These are phyloP conservation scores for Platichthys stellatus DNA, from an alignment of 2,113 vertebrate species.

Conservation along the genomic window DNA sequence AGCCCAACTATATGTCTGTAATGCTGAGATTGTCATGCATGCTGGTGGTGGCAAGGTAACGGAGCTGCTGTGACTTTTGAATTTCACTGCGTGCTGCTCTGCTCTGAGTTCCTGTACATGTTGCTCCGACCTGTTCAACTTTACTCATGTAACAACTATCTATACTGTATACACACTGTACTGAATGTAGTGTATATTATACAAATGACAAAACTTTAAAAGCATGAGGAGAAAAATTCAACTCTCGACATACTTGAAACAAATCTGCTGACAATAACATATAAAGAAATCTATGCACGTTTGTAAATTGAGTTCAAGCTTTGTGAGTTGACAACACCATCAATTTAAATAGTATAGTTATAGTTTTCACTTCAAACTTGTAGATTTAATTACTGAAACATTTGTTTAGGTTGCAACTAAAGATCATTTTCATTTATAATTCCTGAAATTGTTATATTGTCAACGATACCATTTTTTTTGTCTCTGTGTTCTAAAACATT, in stretches of 20 bases:
- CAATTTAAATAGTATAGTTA: no score
- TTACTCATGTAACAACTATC: background rate
- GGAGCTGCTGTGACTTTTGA: slow-evolving; percentile 39
- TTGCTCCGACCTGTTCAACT: background rate
- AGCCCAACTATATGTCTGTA: slow-evolving; percentile 67
- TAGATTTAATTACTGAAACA: background rate
- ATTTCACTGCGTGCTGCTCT: no score
- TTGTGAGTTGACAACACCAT: no score
- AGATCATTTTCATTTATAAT: background rate
- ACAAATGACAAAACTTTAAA: background rate
- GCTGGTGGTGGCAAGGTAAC: slow-evolving; percentile 60
- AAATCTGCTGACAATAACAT: no score
- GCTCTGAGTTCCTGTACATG: no score
- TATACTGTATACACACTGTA: background rate
- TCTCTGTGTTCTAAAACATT: background rate
- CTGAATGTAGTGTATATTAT: slow-evolving; percentile 1
- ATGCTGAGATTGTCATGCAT: slow-evolving; percentile 70
- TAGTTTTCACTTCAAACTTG: background rate
- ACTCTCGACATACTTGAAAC: background rate
- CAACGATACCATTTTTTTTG: background rate
- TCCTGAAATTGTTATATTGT: background rate
- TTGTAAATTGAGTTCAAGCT: background rate
- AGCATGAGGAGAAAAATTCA: background rate
- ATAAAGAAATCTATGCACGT: no score
- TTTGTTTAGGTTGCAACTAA: background rate